Evolutionary conservation across 2,888 invertebrate genomes (phyloP).

Genomic region (Drosophila dives): DNA sequence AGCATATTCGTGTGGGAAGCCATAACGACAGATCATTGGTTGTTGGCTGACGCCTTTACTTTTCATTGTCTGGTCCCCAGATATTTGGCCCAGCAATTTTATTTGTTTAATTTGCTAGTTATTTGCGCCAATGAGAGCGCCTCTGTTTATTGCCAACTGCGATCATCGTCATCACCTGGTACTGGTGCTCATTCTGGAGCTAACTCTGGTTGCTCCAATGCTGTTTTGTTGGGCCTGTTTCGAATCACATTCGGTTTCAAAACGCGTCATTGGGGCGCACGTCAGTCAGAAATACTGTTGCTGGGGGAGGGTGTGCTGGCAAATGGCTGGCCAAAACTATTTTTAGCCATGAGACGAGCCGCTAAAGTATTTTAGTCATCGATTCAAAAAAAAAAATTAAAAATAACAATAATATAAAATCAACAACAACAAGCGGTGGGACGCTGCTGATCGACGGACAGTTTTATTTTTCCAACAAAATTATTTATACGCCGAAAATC

Average conservation of each 20-base stretch:
- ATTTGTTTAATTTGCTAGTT: conserved; percentile 30
- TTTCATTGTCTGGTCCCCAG: conserved; percentile 53
- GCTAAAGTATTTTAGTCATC: conserved; percentile 77
- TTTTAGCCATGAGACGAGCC: conserved; percentile 75
- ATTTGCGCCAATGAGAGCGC: conserved; percentile 21
- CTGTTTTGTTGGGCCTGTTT: conserved; percentile 50
- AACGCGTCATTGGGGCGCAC: conserved; percentile 76
- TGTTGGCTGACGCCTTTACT: conserved; percentile 59
- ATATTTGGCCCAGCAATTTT: conserved; percentile 44
- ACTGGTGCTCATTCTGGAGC: conserved; percentile 46
- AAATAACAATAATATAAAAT: not conserved
- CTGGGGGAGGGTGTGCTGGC: conserved; percentile 40
- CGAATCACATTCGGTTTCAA: conserved; percentile 53
- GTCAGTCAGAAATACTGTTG: conserved; percentile 51
- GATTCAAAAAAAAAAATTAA: conserved; percentile 41
- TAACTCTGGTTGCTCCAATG: conserved; percentile 31
- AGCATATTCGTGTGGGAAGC: conserved; percentile 19
- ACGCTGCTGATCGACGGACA: conserved; percentile 48
- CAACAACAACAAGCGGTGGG: conserved; percentile 24
- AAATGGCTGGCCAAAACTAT: conserved; percentile 50
- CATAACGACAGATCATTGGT: conserved; percentile 34
- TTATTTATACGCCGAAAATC: conserved; percentile 72
- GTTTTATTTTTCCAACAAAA: conserved; percentile 71
- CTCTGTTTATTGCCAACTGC: conserved; percentile 49
- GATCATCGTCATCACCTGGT: conserved; percentile 67